Evolutionary conservation across 2,113 vertebrate genomes (phyloP).

Genomic region (Polypterus bichir): DNA sequence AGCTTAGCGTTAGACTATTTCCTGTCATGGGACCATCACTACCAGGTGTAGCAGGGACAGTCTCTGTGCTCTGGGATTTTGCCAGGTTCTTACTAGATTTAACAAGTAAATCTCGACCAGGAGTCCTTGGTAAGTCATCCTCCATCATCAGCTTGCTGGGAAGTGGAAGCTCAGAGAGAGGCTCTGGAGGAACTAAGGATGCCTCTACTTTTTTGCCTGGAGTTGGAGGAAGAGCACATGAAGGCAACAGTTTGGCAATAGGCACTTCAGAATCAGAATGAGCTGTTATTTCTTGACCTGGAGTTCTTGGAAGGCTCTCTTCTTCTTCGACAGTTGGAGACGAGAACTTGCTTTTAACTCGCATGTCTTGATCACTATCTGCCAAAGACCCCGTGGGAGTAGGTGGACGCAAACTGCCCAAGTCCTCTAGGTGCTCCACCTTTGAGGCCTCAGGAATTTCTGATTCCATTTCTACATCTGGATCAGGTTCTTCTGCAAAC

Average conservation of each 20-base stretch:
- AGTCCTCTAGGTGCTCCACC: slow-evolving; percentile 38
- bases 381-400: slow-evolving; percentile 48
- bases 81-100: slow-evolving; percentile 49
- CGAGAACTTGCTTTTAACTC: slow-evolving; percentile 35
- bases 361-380: slow-evolving; percentile 43
- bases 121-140: slow-evolving; percentile 81
- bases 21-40: slow-evolving; percentile 73
- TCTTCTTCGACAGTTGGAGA: slow-evolving; percentile 36
- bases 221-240: slow-evolving; percentile 41
- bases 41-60: slow-evolving; percentile 70
- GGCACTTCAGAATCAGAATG: slow-evolving; percentile 40
- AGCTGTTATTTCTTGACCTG: slow-evolving; percentile 35
- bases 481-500: slow-evolving; percentile 37
- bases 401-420: slow-evolving; percentile 33
- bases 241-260: slow-evolving; percentile 32
- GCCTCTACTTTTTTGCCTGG: slow-evolving; percentile 37
- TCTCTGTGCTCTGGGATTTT: slow-evolving; percentile 83
- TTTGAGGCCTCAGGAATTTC: slow-evolving; percentile 35
- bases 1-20: slow-evolving; percentile 70
- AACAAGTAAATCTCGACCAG: slow-evolving; percentile 67
- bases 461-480: slow-evolving; percentile 32
- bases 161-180: slow-evolving; percentile 27
- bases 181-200: slow-evolving; percentile 34
- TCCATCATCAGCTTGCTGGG: slow-evolving; percentile 56
- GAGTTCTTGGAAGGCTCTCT: slow-evolving; percentile 47